Evolutionary conservation across 1,140 invertebrate genomes (phyloP).

Genomic region (Drosophila virilis): DNA sequence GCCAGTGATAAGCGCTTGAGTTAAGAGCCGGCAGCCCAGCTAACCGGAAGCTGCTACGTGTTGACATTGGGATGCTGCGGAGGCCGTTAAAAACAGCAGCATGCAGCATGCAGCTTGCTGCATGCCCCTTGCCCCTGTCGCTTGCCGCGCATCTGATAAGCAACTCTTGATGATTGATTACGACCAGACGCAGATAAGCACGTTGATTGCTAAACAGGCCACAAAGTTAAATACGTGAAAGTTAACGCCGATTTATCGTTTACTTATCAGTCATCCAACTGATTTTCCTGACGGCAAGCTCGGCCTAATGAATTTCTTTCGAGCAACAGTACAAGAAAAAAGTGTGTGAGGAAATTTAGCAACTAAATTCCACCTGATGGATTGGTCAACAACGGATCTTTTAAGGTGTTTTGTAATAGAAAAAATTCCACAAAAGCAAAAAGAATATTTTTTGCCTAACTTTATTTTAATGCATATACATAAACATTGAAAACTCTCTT

Average conservation of each 20-base stretch:
- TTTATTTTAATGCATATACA: no score
- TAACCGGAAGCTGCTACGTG: constrained; percentile 61
- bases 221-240: constrained; percentile 39
- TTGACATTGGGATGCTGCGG: constrained; percentile 29
- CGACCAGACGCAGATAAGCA: constrained; percentile 49
- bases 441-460: no score
- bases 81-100: constrained; percentile 31
- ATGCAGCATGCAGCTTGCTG: constrained; percentile 10
- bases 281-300: constrained; percentile 17
- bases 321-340: not conserved
- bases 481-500: no score
- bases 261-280: constrained; percentile 35
- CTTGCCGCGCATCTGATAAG: constrained; percentile 55
- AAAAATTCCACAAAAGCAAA: no score
- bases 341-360: not conserved
- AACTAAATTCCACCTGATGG: not conserved
- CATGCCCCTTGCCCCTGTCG: not conserved
- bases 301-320: constrained; percentile 41
- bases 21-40: constrained; percentile 37
- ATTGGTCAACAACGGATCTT: not conserved
- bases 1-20: constrained; percentile 43
- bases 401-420: not conserved
- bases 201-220: constrained; percentile 52
- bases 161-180: constrained; percentile 66
- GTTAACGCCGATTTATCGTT: constrained; percentile 33